Conservation (phyloP, 64 coral and sea anemone species). For the Porites lutea region DNA sequence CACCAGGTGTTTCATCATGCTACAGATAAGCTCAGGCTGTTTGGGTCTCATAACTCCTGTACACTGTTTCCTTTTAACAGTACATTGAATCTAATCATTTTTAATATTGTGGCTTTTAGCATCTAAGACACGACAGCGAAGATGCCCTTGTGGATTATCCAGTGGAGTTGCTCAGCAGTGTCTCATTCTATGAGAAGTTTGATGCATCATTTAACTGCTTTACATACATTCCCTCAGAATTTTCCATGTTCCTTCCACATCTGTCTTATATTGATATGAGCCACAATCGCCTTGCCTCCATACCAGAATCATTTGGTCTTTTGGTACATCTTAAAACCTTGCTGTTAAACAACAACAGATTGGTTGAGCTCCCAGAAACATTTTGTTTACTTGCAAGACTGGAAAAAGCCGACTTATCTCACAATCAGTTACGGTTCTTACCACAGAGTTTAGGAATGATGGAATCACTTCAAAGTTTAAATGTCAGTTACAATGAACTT, state of each 20-base stretch:
- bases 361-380: slow-evolving; percentile 81
- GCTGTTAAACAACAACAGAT: slow-evolving; percentile 84
- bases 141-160: slow-evolving; percentile 82
- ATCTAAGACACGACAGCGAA: slow-evolving; percentile 68
- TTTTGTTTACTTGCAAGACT: slow-evolving; percentile 84
- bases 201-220: slow-evolving; percentile 90
- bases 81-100: background rate
- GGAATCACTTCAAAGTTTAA: slow-evolving; percentile 80
- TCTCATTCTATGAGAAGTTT: slow-evolving; percentile 96
- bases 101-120: slow-evolving; percentile 58
- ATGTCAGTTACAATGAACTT: slow-evolving; percentile 92
- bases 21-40: too few species aligned
- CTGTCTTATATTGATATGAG: slow-evolving; percentile 90
- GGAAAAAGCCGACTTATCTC: slow-evolving; percentile 89
- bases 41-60: too few species aligned
- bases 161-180: slow-evolving; percentile 66
- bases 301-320: slow-evolving; percentile 97
- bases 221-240: slow-evolving; percentile 76
- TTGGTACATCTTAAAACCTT: slow-evolving; percentile 92
- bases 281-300: slow-evolving; percentile 75
- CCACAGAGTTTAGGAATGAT: slow-evolving; percentile 79
- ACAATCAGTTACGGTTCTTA: slow-evolving; percentile 80
- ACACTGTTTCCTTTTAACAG: background rate
- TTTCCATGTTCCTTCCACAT: slow-evolving; percentile 88
- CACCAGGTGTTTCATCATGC: too few species aligned